These are phyloP conservation scores for Enteromius mattozi DNA, from an alignment of 2,797 vertebrate species.

Conservation along the genomic window DNA sequence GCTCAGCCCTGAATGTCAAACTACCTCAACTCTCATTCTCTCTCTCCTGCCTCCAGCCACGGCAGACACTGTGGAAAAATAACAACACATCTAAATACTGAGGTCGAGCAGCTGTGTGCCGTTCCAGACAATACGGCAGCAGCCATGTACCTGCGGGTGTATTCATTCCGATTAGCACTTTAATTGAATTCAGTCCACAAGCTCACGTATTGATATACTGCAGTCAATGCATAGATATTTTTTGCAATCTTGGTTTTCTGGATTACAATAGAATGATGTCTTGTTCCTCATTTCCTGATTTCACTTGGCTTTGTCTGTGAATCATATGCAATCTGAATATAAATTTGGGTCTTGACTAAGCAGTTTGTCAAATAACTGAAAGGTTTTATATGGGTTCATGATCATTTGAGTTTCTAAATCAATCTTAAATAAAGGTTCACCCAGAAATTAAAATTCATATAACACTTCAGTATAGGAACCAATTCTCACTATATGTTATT, in stretches of 20 bases:
- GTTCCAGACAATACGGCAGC: constrained; percentile 27
- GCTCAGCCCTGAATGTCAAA: constrained; percentile 55
- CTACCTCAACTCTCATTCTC: constrained; percentile 30
- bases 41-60: constrained; percentile 43
- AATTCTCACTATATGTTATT: too few species aligned
- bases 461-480: not conserved
- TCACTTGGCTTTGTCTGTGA: not conserved
- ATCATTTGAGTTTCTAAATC: not conserved
- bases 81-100: constrained; percentile 53
- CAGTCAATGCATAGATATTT: constrained; percentile 46
- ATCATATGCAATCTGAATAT: not conserved
- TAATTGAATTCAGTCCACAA: constrained; percentile 48
- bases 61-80: constrained; percentile 33
- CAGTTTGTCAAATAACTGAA: not conserved
- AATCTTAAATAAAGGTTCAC: not conserved
- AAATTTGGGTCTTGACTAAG: not conserved
- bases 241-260: constrained; percentile 17
- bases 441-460: not conserved
- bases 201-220: constrained; percentile 16
- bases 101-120: constrained; percentile 41
- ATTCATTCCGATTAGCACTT: constrained; percentile 43
- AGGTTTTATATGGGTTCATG: not conserved
- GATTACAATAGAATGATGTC: not conserved
- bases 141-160: constrained; percentile 6
- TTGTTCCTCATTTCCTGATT: not conserved